These are phyloP conservation scores for Galagoides demidoff DNA, from an alignment of 2,797 vertebrate genomes.

Conservation along the genomic window DNA sequence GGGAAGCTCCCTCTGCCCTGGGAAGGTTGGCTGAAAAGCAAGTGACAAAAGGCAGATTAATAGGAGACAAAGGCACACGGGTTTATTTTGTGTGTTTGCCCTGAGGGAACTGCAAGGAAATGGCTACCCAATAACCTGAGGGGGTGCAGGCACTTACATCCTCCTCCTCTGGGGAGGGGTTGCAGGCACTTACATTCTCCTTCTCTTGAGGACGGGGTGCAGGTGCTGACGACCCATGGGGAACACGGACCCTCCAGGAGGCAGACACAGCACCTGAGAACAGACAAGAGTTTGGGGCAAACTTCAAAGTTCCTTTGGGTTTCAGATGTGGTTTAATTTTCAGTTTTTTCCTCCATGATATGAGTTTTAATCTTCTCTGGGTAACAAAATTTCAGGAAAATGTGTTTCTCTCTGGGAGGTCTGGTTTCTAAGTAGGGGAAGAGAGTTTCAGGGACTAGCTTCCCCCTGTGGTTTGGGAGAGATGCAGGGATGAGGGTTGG, in stretches of 20 bases:
- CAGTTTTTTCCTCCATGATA: neutral
- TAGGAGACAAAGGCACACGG: neutral
- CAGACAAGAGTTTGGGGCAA: neutral
- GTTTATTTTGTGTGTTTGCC: neutral
- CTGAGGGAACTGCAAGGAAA: rapidly evolving
- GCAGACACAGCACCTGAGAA: neutral
- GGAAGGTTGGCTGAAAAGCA: neutral
- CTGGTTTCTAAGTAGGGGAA: neutral
- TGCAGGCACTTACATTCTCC: no score
- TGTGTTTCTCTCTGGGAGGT: neutral
- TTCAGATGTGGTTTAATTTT: neutral
- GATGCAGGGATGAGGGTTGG: neutral
- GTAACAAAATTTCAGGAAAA: neutral
- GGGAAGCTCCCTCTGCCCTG: neutral
- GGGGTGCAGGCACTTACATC: neutral
- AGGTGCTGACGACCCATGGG: no score
- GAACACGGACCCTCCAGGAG: neutral
- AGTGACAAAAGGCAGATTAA: neutral
- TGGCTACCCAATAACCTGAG: neutral
- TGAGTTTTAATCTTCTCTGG: neutral
- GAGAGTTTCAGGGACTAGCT: neutral
- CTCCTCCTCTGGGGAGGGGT: neutral
- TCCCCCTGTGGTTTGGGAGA: neutral
- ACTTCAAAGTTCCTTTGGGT: neutral
- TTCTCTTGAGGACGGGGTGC: rapidly evolving